phyloP scores from a whole-genome alignment of 1,140 invertebrate species.

The Daktulosphaira vitifoliae region DNA sequence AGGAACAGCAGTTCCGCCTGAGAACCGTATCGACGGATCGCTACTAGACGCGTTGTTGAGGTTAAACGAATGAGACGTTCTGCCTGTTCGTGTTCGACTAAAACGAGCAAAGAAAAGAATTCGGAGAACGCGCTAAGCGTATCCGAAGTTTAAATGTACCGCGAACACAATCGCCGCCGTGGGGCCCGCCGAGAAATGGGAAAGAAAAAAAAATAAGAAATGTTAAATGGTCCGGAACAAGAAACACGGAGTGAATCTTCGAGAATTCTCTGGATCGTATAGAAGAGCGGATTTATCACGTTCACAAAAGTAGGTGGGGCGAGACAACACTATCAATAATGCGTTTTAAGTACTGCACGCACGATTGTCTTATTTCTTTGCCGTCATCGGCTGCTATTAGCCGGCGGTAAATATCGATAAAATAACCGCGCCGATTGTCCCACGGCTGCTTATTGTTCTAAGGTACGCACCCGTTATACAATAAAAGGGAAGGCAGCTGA shows the following conservation, averaged over 20 bases:
- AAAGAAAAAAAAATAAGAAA: slow-evolving; percentile 1
- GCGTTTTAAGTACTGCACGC: neutral
- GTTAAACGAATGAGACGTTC: slow-evolving; percentile 3
- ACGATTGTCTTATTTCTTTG: too few species aligned
- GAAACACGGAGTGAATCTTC: slow-evolving; percentile 27
- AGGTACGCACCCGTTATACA: neutral
- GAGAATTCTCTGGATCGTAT: slow-evolving; percentile 12
- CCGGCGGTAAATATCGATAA: slow-evolving; percentile 10
- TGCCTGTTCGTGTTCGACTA: neutral
- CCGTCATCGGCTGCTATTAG: neutral
- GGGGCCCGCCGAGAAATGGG: neutral
- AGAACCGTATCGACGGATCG: too few species aligned
- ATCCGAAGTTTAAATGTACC: slow-evolving; percentile 25
- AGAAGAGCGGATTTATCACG: slow-evolving; percentile 25
- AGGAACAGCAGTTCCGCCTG: too few species aligned
- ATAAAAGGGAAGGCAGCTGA: slow-evolving; percentile 23
- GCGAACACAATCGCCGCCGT: slow-evolving; percentile 17
- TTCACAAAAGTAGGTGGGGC: neutral
- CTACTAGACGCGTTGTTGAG: neutral
- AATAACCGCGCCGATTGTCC: slow-evolving; percentile 8
- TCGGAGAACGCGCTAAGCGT: slow-evolving; percentile 11
- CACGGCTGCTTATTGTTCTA: slow-evolving; percentile 6
- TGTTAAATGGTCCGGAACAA: slow-evolving; percentile 31
- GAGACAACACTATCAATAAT: neutral
- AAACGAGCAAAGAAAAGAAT: neutral